Evolutionary conservation across 2,888 invertebrate genomes (phyloP).

Genomic region (Hypolimnas misippus): DNA sequence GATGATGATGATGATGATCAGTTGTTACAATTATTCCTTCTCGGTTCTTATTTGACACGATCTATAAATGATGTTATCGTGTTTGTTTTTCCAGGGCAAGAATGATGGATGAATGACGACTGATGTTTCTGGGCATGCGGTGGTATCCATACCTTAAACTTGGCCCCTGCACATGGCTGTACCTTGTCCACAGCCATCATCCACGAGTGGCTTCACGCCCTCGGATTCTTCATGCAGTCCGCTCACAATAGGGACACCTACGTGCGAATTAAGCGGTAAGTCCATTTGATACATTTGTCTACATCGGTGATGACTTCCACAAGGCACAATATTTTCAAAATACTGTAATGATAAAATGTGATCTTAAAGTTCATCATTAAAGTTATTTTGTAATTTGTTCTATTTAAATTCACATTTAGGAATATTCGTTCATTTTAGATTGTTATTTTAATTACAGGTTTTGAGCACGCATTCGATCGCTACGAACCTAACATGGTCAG

Average conservation of each 20-base stretch:
- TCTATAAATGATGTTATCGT: too few species aligned
- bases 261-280: constrained; percentile 86
- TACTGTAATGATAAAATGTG: too few species aligned
- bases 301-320: too few species aligned
- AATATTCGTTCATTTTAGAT: too few species aligned
- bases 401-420: too few species aligned
- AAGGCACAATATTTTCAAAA: too few species aligned
- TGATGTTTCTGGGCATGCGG: constrained; percentile 67
- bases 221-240: constrained; percentile 78
- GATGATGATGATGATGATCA: too few species aligned
- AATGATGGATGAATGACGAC: constrained; percentile 67
- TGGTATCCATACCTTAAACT: constrained; percentile 78
- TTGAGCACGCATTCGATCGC: constrained; percentile 82
- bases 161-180: constrained; percentile 83
- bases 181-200: constrained; percentile 87
- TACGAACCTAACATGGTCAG: constrained; percentile 80
- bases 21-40: too few species aligned
- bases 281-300: too few species aligned
- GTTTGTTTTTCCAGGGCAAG: constrained; percentile 60
- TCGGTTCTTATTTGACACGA: too few species aligned
- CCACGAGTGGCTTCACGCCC: constrained; percentile 87
- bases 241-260: constrained; percentile 71
- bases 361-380: too few species aligned
- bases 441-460: constrained; percentile 56
- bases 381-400: too few species aligned